Conservation (phyloP, 1,140 invertebrate species). For the Akabosia matsudoensis region DNA sequence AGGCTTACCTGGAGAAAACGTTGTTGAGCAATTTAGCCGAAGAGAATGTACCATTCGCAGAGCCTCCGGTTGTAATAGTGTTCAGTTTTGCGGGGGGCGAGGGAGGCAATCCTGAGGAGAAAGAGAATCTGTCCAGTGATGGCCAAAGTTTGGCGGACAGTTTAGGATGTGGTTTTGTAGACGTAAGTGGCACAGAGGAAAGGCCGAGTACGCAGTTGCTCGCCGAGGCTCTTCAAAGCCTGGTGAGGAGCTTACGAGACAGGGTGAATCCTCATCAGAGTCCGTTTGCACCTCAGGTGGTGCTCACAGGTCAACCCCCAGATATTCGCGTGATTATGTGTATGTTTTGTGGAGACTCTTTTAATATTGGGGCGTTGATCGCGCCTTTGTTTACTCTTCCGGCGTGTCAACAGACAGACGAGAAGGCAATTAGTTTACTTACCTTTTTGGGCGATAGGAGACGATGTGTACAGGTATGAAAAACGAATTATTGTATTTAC, state of each 20-base stretch:
- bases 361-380: conserved; percentile 82
- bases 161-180: conserved; percentile 46
- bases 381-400: conserved; percentile 83
- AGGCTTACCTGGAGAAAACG: conserved; percentile 86
- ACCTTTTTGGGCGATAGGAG: conserved; percentile 79
- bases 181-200: conserved; percentile 38
- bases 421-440: conserved; percentile 83
- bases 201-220: conserved; percentile 59
- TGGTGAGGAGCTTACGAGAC: conserved; percentile 57
- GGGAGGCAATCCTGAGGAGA: conserved; percentile 36
- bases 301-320: conserved; percentile 39
- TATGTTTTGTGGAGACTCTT: conserved; percentile 95
- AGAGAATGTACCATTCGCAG: conserved; percentile 82
- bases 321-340: conserved; percentile 83
- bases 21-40: conserved; percentile 84
- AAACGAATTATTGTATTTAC: too few species aligned
- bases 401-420: conserved; percentile 78
- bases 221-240: conserved; percentile 68
- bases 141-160: conserved; percentile 48
- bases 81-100: conserved; percentile 29
- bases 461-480: conserved; percentile 47
- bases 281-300: conserved; percentile 42
- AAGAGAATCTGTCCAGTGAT: conserved; percentile 43
- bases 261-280: conserved; percentile 40
- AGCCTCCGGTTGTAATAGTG: conserved; percentile 57